Conservation (phyloP, 2,113 vertebrate genomes). For the Tautogolabrus adspersus region DNA sequence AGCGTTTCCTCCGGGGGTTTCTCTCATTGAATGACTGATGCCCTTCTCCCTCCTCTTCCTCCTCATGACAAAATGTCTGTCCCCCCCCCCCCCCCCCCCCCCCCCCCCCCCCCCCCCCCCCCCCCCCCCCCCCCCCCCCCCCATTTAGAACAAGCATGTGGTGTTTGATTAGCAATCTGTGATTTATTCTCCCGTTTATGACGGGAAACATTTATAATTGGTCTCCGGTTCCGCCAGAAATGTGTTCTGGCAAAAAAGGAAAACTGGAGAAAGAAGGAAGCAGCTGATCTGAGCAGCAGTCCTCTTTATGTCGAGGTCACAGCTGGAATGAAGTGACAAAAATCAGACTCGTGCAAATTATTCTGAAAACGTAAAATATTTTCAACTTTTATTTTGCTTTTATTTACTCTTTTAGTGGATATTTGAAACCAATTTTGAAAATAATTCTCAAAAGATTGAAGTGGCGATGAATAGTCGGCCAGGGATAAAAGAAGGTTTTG, state of each 20-base stretch:
- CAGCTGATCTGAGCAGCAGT: neutral
- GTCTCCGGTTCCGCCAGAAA: neutral
- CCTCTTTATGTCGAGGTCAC: neutral
- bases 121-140: too few species aligned
- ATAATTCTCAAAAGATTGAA: too few species aligned
- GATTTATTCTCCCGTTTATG: constrained; percentile 34
- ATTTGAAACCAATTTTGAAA: too few species aligned
- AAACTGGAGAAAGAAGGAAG: neutral
- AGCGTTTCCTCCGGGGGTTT: constrained; percentile 65
- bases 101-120: too few species aligned
- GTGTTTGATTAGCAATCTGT: constrained; percentile 46
- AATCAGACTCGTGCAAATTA: neutral
- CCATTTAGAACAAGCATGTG: constrained; percentile 10
- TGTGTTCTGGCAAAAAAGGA: neutral
- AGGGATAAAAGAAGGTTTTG: too few species aligned
- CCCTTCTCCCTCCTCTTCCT: constrained; percentile 26
- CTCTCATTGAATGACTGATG: constrained; percentile 31
- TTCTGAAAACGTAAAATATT: neutral
- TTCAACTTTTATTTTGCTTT: too few species aligned
- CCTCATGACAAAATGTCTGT: constrained; percentile 18
- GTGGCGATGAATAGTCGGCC: too few species aligned
- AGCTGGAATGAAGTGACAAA: neutral
- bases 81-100: too few species aligned
- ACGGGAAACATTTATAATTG: constrained; percentile 8
- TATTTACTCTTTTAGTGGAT: too few species aligned